Percentiles rank a stretch among this genome's conserved stretches.
Conservation (phyloP, 2,888 invertebrate genomes). For the Aleiodes leptofemur region DNA sequence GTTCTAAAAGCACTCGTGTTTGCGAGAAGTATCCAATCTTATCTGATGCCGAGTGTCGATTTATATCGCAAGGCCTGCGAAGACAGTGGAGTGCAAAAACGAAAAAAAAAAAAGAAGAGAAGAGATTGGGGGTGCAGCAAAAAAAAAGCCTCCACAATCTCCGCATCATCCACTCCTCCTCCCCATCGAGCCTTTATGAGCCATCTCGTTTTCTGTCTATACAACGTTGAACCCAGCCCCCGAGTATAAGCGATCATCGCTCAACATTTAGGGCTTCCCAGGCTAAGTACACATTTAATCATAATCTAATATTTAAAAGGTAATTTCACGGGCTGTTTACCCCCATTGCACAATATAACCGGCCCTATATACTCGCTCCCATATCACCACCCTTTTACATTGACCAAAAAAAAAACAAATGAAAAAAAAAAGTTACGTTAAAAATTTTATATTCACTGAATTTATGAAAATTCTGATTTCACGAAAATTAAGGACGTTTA, state of each 20-base stretch:
- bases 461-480: constrained; percentile 37
- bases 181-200: constrained; percentile 65
- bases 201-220: constrained; percentile 44
- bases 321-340: constrained; percentile 76
- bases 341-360: constrained; percentile 60
- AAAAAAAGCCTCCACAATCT: constrained; percentile 41
- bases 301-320: constrained; percentile 76
- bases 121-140: constrained; percentile 26
- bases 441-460: constrained; percentile 47
- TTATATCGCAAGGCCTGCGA: constrained; percentile 25
- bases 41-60: constrained; percentile 51
- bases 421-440: constrained; percentile 46
- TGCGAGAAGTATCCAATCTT: constrained; percentile 62
- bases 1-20: constrained; percentile 56
- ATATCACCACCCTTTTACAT: constrained; percentile 50
- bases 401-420: constrained; percentile 53
- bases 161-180: constrained; percentile 61
- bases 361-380: constrained; percentile 53
- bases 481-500: neutral
- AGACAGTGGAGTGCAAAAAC: constrained; percentile 44
- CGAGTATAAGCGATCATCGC: constrained; percentile 55
- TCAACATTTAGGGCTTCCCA: constrained; percentile 70
- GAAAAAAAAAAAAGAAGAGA: constrained; percentile 37
- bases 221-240: constrained; percentile 40
- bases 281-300: constrained; percentile 74